Evolutionary conservation across 2,888 invertebrate species (phyloP), one percentile per base, ranked within the genome.

Genomic region (Apodemia duryi): DNA sequence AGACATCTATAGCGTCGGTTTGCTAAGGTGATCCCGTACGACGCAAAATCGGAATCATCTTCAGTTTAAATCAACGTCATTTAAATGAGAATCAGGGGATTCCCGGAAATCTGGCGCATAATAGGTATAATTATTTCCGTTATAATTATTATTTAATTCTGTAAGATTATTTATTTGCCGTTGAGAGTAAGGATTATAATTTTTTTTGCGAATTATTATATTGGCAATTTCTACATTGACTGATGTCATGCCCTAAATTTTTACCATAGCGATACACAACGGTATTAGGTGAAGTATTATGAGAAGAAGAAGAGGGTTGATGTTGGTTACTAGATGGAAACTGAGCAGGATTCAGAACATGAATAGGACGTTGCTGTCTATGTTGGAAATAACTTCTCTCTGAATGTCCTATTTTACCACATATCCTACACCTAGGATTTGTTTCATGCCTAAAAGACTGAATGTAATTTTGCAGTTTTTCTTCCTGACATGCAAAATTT

Each of bases 381-480:
- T 52, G 1, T 2, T 52, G 52, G 2, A 7, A 52, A 1, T 28
- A 21, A 1, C 0, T 52, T 28, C 9, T 52, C 0, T 52, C 52
- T 7, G 52, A 21, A 9, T 28, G 52, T 2, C 52, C 52, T 3
- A 2, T 7, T 7, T 7, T 52, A 9, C 9, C 2, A 28, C 52
- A 28, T n/a, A 32, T 13, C 52, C 21, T 63, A n/a, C 63, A 63
- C 5, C 5, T 63, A 13, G 63, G 51, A 35, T 21, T 63, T 21
- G 38, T 29, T 51, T 63, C 63, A 11, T 29, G 51, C 6, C 21
- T 38, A 6, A 21, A 63, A 11, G 52, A 52, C 35, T 52, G 38
- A 2, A 63, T 63, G 28, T 63, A 63, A 32, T 63, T 63, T 21
- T 63, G 63, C 21, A 63, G 49, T 52, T 63, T 63, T 38, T 63